Evolutionary conservation across 2,797 vertebrate species (phyloP).

Genomic region (Trematomus bernacchii): DNA sequence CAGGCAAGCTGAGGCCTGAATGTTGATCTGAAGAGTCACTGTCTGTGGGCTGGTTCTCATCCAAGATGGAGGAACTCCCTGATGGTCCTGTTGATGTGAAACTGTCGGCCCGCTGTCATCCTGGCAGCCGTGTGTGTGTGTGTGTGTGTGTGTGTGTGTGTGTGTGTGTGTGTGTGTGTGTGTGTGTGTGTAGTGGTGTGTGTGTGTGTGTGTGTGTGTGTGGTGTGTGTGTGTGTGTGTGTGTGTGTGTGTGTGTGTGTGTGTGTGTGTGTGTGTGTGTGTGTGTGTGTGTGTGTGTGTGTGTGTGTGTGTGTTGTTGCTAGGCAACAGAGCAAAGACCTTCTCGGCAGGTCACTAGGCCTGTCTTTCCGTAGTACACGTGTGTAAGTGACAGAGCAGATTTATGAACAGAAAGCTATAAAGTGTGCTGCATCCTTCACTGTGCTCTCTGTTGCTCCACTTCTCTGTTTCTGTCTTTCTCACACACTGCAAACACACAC

Average conservation of each 20-base stretch:
- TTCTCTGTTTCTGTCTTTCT: slow-evolving; percentile 53
- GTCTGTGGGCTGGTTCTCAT: slow-evolving; percentile 46
- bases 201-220: too few relatives aligned
- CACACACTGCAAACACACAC: slow-evolving; percentile 67
- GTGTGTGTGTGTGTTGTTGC: slow-evolving; percentile 73
- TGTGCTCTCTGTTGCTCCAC: slow-evolving; percentile 50
- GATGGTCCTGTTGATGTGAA: slow-evolving; percentile 49
- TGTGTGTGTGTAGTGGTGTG: not conserved
- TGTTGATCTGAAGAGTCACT: slow-evolving; percentile 28
- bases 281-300: slow-evolving; percentile 22
- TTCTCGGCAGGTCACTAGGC: slow-evolving; percentile 77
- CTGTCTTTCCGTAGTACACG: slow-evolving; percentile 58
- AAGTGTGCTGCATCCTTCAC: slow-evolving; percentile 42
- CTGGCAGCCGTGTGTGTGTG: slow-evolving; percentile 31
- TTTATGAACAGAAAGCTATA: slow-evolving; percentile 60
- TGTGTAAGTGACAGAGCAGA: slow-evolving; percentile 50
- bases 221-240: too few relatives aligned
- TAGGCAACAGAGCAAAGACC: slow-evolving; percentile 84
- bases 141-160: slow-evolving; percentile 27
- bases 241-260: slow-evolving; percentile 26
- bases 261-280: slow-evolving; percentile 28
- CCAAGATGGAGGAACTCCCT: slow-evolving; percentile 67
- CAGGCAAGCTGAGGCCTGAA: slow-evolving; percentile 36
- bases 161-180: slow-evolving; percentile 32
- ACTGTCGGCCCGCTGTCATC: slow-evolving; percentile 51